Conservation (phyloP, 2,888 invertebrate species). For the Ornithoptera priamus region DNA sequence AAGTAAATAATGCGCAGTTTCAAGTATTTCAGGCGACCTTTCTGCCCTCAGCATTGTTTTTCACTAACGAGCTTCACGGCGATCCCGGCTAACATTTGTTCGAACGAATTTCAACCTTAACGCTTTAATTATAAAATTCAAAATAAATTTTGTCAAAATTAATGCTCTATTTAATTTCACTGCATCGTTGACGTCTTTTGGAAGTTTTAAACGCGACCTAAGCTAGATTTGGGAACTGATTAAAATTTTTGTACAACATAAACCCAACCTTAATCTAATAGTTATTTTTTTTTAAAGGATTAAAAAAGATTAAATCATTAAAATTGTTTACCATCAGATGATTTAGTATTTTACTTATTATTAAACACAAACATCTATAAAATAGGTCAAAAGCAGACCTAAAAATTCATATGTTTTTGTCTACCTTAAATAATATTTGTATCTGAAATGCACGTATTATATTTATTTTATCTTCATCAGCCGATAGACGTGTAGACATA, state of each 20-base stretch:
- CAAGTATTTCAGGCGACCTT: slow-evolving; percentile 21
- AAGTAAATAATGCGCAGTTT: slow-evolving; percentile 18
- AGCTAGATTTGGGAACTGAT: slow-evolving; percentile 21
- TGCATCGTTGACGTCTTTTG: slow-evolving; percentile 27
- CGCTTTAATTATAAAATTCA: not conserved
- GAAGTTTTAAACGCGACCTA: slow-evolving; percentile 19
- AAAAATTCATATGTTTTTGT: too few relatives aligned
- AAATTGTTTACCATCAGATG: too few relatives aligned
- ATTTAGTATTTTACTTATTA: too few relatives aligned
- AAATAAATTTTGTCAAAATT: not conserved
- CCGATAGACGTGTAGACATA: too few relatives aligned
- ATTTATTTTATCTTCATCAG: too few relatives aligned
- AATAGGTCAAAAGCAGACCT: too few relatives aligned
- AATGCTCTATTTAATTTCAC: slow-evolving; percentile 20
- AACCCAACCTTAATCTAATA: not conserved
- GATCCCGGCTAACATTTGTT: not conserved
- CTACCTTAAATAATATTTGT: too few relatives aligned
- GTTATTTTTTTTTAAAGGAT: not conserved
- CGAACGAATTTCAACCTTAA: slow-evolving; percentile 8
- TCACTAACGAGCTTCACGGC: slow-evolving; percentile 24
- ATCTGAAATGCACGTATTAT: too few relatives aligned
- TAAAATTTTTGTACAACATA: not conserved
- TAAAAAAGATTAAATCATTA: not conserved
- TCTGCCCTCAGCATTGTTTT: slow-evolving; percentile 21
- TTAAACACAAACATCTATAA: too few relatives aligned